These are phyloP conservation scores for Aphis gossypii DNA, from an alignment of 1,140 invertebrate species.

Conservation along the genomic window DNA sequence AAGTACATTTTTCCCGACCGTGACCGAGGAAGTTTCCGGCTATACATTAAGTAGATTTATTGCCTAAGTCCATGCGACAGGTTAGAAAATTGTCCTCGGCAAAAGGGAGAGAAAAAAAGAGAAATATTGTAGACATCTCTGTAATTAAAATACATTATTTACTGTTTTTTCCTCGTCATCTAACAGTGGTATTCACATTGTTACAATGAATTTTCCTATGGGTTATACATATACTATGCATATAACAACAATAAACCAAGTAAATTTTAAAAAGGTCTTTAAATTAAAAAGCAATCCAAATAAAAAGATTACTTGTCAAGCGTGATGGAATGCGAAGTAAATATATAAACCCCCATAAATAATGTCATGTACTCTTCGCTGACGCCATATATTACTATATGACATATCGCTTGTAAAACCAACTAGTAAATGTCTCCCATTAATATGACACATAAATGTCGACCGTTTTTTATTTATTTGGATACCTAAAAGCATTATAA, in stretches of 20 bases:
- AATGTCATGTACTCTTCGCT: background rate
- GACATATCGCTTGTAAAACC: slow-evolving; percentile 14
- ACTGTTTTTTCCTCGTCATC: background rate
- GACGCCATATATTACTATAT: slow-evolving; percentile 2
- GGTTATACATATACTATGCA: background rate
- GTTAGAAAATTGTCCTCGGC: slow-evolving; percentile 52
- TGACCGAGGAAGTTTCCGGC: slow-evolving; percentile 52
- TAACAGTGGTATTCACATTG: background rate
- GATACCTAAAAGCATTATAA: background rate
- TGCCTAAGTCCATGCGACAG: slow-evolving; percentile 28
- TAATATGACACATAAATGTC: slow-evolving; percentile 46
- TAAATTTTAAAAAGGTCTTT: background rate
- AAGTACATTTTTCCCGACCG: slow-evolving; percentile 12
- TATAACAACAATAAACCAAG: background rate
- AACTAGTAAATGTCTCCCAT: slow-evolving; percentile 34
- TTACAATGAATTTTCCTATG: background rate
- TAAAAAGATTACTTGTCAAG: slow-evolving; percentile 8
- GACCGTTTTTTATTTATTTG: slow-evolving; percentile 36
- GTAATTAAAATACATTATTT: slow-evolving; percentile 54
- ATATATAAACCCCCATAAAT: background rate
- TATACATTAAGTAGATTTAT: slow-evolving; percentile 53
- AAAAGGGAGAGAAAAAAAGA: background rate
- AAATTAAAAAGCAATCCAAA: slow-evolving; percentile 14
- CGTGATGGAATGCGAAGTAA: slow-evolving; percentile 18
- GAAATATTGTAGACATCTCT: background rate